Conservation (phyloP, 64 coral and sea anemone species). For the Montipora cactus region DNA sequence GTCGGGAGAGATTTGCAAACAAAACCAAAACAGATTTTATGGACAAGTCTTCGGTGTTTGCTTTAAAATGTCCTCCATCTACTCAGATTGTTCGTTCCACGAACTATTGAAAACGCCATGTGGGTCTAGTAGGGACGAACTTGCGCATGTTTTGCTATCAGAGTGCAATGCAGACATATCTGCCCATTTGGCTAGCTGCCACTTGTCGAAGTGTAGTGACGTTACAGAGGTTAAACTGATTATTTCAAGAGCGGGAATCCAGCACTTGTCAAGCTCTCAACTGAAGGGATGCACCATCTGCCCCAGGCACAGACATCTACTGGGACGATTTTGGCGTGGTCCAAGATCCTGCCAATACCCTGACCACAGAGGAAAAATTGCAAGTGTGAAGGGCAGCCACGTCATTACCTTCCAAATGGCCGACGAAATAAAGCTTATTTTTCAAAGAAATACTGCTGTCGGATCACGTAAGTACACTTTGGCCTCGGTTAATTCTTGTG, state of each 20-base stretch:
- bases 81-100: too few species aligned
- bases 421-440: slow-evolving; percentile 51
- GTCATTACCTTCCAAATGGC: slow-evolving; percentile 49
- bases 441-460: slow-evolving; percentile 49
- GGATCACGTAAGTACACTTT: slow-evolving; percentile 63
- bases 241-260: slow-evolving; percentile 55
- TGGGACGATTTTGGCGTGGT: slow-evolving; percentile 62
- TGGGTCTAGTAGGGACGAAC: too few species aligned
- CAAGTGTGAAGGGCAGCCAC: slow-evolving; percentile 38
- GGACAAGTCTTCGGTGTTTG: too few species aligned
- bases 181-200: slow-evolving; percentile 46
- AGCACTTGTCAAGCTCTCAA: slow-evolving; percentile 9
- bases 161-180: slow-evolving; percentile 56
- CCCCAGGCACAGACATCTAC: slow-evolving; percentile 50
- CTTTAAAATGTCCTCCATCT: too few species aligned
- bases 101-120: too few species aligned
- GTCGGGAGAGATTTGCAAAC: too few species aligned
- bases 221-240: slow-evolving; percentile 56
- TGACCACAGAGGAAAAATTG: slow-evolving; percentile 50
- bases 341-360: slow-evolving; percentile 64
- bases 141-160: neutral
- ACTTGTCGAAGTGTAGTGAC: slow-evolving; percentile 67
- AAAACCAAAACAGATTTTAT: too few species aligned
- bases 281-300: slow-evolving; percentile 29
- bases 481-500: too few species aligned